Evolutionary conservation across 2,113 vertebrate species (phyloP).

Genomic region (Triplophysa tibetana): DNA sequence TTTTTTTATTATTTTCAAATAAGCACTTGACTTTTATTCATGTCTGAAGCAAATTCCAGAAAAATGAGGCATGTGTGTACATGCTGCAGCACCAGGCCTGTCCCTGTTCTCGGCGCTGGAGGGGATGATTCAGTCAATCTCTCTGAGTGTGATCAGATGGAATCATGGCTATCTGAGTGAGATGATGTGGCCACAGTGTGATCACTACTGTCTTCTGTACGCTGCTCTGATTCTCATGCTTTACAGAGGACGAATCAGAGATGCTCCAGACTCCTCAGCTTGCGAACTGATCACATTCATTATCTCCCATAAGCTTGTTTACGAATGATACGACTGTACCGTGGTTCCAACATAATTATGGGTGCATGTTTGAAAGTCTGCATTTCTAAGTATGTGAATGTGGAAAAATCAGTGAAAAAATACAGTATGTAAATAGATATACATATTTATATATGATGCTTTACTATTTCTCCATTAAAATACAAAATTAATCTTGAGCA

Average conservation of each 20-base stretch:
- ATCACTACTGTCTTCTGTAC: conserved; percentile 15
- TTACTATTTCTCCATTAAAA: not conserved
- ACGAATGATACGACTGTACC: conserved; percentile 23
- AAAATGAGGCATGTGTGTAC: not conserved
- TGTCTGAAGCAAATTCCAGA: not conserved
- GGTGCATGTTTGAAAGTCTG: not conserved
- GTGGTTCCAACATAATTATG: not conserved
- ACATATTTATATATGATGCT: not conserved
- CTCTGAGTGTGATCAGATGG: conserved; percentile 16
- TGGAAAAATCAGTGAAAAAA: not conserved
- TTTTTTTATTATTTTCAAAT: too few species aligned
- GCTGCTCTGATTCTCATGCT: conserved; percentile 20
- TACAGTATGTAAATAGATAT: not conserved
- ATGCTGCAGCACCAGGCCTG: not conserved
- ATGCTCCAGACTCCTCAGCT: conserved; percentile 1
- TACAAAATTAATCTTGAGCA: too few species aligned
- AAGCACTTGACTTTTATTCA: not conserved
- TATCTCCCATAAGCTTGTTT: conserved; percentile 38
- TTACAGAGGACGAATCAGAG: not conserved
- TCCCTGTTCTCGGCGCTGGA: not conserved
- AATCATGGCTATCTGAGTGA: conserved; percentile 39
- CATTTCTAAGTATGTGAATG: not conserved
- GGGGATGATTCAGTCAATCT: not conserved
- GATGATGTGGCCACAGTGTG: conserved; percentile 38
- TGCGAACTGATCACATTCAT: conserved; percentile 30